Base-by-base conservation (phyloP, 2,888 invertebrate species). In the Agrochola lota region DNA sequence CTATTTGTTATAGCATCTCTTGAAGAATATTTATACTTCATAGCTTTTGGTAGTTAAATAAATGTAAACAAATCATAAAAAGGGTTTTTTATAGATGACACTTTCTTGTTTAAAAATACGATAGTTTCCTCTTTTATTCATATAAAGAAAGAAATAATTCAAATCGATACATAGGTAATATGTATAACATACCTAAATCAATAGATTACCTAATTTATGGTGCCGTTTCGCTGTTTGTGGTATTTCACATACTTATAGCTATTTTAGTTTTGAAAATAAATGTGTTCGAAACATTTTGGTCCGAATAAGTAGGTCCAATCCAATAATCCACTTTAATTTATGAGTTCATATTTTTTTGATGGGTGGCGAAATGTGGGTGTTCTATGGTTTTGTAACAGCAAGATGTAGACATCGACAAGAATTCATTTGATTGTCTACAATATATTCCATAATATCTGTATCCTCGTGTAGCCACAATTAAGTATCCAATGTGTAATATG, bases 261-360 rank as follows among this genome's bases (percentile, higher is more conserved):
- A 62, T 43, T 75, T 64, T 71, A 30, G n/a, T 52, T 62, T 52
- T 30, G 43, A 30, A 26, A 26, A 40, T 23, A 62, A 60, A 55
- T 55, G n/a, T 63, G n/a, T 75, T 23, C 26, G 30, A 26, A 55
- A 69, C 40, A 49, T 49, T 63, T 69, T 43, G 26, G 20, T 64
- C 20, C n/a, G 15, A 66, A 59, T 55, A 20, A 55, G n/a, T 71
- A n/a, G n/a, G n/a, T n/a, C n/a, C n/a, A n/a, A n/a, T n/a, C n/a
- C n/a, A n/a, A n/a, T n/a, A 60, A 74, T 68, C 9, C 43, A 60
- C n/a, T 74, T 23, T 26, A 60, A 77, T 67, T 77, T 67, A 74
- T 74, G 60, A 62, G 60, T 67, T 77, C 67, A 67, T 43, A 40
- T 40, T 43, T 60, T 26, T 43, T 62, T 20, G 8, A 67, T 30